These are phyloP conservation scores for Phaethornis superciliosus DNA, from an alignment of 2,113 vertebrate genomes.

Conservation along the genomic window DNA sequence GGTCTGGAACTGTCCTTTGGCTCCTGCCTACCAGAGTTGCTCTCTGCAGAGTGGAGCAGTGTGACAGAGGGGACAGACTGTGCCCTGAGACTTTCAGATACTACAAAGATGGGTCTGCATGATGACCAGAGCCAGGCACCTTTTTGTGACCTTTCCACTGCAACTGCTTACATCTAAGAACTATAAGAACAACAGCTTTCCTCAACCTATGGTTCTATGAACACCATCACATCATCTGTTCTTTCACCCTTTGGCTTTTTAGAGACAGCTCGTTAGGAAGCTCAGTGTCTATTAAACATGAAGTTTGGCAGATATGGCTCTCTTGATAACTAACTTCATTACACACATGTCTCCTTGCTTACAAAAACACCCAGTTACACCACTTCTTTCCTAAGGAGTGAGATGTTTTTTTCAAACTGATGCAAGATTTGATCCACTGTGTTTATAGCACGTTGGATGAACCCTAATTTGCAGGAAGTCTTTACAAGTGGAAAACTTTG, in stretches of 20 bases:
- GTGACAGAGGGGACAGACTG: not conserved
- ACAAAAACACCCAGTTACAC: not conserved
- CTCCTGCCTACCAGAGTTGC: not conserved
- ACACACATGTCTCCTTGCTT: not conserved
- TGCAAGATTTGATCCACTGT: not conserved
- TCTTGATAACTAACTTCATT: not conserved
- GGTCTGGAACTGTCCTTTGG: not conserved
- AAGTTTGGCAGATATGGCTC: not conserved
- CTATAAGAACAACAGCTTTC: not conserved
- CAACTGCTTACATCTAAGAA: not conserved
- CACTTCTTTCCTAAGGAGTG: not conserved
- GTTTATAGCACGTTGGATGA: constrained; percentile 55
- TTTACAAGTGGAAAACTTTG: constrained; percentile 68
- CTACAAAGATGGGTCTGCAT: not conserved
- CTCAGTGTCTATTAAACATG: not conserved
- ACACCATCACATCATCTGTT: not conserved
- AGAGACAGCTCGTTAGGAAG: not conserved
- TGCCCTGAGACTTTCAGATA: not conserved
- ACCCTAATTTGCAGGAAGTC: constrained; percentile 67
- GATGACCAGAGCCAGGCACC: not conserved
- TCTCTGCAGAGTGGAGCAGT: not conserved
- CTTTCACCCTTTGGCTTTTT: not conserved
- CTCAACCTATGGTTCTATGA: not conserved
- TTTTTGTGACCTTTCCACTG: not conserved
- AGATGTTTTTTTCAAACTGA: not conserved